Evolutionary conservation across 2,113 vertebrate genomes (phyloP).

Genomic region (Hyla sarda): DNA sequence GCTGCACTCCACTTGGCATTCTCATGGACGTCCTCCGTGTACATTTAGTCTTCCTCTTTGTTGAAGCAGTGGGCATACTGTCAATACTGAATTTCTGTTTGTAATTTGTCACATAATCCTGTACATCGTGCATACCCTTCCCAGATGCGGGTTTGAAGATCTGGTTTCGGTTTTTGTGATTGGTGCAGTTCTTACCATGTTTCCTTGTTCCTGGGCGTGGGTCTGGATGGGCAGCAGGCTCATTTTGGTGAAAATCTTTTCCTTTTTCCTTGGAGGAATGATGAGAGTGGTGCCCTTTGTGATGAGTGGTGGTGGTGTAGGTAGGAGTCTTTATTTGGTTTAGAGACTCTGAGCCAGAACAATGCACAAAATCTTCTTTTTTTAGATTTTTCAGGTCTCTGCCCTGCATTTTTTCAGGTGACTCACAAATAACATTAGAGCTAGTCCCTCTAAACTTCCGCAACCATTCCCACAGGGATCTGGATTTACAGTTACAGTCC

Average conservation of each 20-base stretch:
- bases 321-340: conserved; percentile 91
- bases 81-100: conserved; percentile 76
- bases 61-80: conserved; percentile 70
- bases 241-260: conserved; percentile 69
- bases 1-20: conserved; percentile 90
- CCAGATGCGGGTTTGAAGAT: conserved; percentile 70
- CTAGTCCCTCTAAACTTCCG: conserved; percentile 90
- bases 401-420: conserved; percentile 76
- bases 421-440: conserved; percentile 81
- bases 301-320: conserved; percentile 82
- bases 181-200: conserved; percentile 84
- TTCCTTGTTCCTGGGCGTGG: conserved; percentile 75
- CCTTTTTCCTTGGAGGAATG: conserved; percentile 73
- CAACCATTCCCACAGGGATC: conserved; percentile 95
- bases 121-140: conserved; percentile 78
- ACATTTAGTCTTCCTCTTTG: conserved; percentile 77
- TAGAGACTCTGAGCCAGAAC: conserved; percentile 85
- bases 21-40: conserved; percentile 81
- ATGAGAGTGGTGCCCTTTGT: conserved; percentile 79
- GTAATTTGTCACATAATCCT: conserved; percentile 80
- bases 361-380: conserved; percentile 89
- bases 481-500: conserved; percentile 91
- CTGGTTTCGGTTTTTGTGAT: conserved; percentile 79
- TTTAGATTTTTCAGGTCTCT: conserved; percentile 87
- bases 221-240: conserved; percentile 70